These are phyloP conservation scores for Notechis scutatus DNA, from an alignment of 2,113 vertebrate genomes.

Conservation along the genomic window DNA sequence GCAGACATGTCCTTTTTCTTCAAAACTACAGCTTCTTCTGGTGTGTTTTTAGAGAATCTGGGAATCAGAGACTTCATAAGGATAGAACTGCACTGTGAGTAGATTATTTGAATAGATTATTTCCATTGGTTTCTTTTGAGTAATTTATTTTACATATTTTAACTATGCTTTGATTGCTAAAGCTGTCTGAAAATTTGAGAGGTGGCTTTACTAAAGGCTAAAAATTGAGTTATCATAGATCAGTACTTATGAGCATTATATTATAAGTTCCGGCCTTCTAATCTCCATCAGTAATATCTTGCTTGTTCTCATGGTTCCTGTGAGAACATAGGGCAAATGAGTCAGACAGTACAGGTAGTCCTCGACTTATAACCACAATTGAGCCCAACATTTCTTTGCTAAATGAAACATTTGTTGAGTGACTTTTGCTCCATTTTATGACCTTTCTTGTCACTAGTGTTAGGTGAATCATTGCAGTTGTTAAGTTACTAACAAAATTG, in stretches of 20 bases:
- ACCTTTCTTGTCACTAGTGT: neutral
- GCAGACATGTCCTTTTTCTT: constrained; percentile 95
- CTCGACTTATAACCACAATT: neutral
- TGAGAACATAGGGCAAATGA: neutral
- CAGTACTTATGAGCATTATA: neutral
- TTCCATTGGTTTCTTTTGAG: neutral
- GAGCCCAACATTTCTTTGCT: neutral
- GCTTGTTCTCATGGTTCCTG: neutral
- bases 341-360: neutral
- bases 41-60: constrained; percentile 94
- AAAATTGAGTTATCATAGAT: too few species aligned
- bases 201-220: neutral
- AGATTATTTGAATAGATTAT: neutral
- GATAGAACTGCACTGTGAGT: constrained; percentile 93
- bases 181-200: neutral
- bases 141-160: neutral
- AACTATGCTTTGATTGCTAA: neutral
- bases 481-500: too few species aligned
- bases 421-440: neutral
- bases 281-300: neutral
- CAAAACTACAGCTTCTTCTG: constrained; percentile 89
- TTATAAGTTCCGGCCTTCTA: neutral
- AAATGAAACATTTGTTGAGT: neutral
- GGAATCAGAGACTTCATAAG: constrained; percentile 96
- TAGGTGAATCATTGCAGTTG: neutral